These are phyloP conservation scores for Gorsachius goisagi DNA, from an alignment of 2,113 vertebrate genomes.

Conservation along the genomic window DNA sequence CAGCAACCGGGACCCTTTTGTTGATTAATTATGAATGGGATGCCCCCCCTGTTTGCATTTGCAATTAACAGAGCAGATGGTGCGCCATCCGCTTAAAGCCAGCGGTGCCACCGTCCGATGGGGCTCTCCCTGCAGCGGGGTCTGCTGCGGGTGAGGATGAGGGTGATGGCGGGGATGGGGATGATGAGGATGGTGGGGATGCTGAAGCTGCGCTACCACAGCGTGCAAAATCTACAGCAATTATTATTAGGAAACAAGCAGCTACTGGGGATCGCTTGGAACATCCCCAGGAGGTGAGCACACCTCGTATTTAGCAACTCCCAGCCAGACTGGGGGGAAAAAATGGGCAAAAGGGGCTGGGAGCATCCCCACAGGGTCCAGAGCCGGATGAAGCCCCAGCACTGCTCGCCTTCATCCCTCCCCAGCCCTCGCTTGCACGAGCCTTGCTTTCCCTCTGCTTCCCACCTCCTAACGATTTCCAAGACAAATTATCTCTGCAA, in stretches of 20 bases:
- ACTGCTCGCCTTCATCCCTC: rapidly evolving
- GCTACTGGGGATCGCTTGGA: background rate
- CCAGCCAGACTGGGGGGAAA: rapidly evolving
- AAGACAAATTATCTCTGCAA: background rate
- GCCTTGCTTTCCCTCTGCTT: background rate
- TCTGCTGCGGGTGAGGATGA: background rate
- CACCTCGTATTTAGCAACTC: rapidly evolving
- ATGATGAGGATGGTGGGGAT: too few relatives aligned
- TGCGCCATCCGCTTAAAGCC: background rate
- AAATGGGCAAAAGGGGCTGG: rapidly evolving
- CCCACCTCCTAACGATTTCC: background rate
- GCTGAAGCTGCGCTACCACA: rapidly evolving
- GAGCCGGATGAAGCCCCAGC: background rate
- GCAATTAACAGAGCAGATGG: background rate
- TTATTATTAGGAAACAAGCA: background rate
- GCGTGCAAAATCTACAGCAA: background rate
- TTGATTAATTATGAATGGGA: background rate
- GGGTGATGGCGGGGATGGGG: background rate
- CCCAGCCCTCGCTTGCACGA: rapidly evolving
- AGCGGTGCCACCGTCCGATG: background rate
- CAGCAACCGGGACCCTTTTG: background rate
- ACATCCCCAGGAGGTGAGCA: rapidly evolving
- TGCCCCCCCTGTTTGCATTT: background rate
- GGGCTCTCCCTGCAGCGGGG: background rate
- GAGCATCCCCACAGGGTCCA: background rate